These are phyloP conservation scores for Mirza zaza DNA, from an alignment of 2,113 vertebrate species.

Conservation along the genomic window DNA sequence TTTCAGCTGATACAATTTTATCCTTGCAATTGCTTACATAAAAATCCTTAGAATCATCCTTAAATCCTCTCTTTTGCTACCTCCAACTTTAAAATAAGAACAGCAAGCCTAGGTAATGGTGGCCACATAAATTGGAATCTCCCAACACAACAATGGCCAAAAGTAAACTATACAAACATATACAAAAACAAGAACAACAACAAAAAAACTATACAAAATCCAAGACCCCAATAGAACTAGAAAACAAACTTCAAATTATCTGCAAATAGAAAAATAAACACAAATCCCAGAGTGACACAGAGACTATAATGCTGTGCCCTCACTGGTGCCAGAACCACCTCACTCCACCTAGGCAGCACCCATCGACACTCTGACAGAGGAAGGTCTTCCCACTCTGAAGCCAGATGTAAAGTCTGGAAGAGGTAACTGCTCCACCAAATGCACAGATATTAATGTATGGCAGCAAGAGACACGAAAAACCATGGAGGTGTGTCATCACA, in stretches of 20 bases:
- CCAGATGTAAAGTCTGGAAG: too few species aligned
- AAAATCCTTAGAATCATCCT: neutral
- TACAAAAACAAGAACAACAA: neutral
- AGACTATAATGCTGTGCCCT: too few species aligned
- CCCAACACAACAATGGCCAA: neutral
- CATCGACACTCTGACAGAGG: too few species aligned
- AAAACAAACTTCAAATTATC: neutral
- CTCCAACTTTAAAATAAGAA: neutral
- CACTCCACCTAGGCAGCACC: too few species aligned
- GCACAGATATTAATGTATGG: too few species aligned
- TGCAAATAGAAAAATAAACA: neutral
- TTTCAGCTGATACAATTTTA: neutral
- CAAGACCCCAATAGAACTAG: neutral
- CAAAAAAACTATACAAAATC: neutral
- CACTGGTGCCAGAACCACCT: too few species aligned
- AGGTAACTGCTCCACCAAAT: too few species aligned
- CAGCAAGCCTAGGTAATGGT: neutral
- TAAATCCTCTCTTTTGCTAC: neutral
- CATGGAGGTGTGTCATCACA: too few species aligned
- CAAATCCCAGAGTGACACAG: neutral
- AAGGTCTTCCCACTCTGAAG: too few species aligned
- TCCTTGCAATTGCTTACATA: neutral
- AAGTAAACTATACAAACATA: neutral
- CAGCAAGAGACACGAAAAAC: too few species aligned
- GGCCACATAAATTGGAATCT: neutral